A percentile compares a stretch with the other conserved stretches of the same genome.
Conservation (phyloP, 2,888 invertebrate species). For the Drosophila parthenogenetica region DNA sequence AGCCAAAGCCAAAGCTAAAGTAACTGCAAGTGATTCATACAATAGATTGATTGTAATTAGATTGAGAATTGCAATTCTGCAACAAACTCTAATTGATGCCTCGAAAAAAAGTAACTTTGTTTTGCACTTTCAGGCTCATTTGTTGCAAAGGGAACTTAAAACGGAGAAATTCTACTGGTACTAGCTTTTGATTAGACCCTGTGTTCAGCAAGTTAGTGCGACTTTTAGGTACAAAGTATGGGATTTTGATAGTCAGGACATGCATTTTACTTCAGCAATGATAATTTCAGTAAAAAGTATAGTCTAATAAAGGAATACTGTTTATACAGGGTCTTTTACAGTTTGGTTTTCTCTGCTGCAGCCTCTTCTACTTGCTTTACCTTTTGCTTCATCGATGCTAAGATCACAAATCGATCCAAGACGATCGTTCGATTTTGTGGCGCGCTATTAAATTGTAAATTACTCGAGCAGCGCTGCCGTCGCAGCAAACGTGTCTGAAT, state of each 20-base stretch:
- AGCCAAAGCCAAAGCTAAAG: slow-evolving; percentile 3
- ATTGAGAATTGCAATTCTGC: slow-evolving; percentile 21
- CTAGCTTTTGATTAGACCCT: neutral
- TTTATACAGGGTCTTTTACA: neutral
- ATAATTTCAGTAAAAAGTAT: too few relatives aligned
- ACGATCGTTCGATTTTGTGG: slow-evolving; percentile 77
- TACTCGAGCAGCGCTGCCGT: slow-evolving; percentile 72
- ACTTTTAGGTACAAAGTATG: too few relatives aligned
- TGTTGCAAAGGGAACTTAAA: neutral
- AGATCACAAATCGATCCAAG: slow-evolving; percentile 37
- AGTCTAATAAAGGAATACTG: too few relatives aligned
- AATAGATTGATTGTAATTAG: slow-evolving; percentile 4
- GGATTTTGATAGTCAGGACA: too few relatives aligned
- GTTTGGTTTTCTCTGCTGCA: neutral
- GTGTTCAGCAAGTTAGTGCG: too few relatives aligned
- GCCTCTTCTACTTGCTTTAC: neutral
- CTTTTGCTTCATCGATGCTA: slow-evolving; percentile 10
- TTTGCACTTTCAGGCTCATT: neutral
- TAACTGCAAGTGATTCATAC: slow-evolving; percentile 14
- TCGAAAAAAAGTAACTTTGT: neutral
- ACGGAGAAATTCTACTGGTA: neutral
- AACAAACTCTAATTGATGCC: slow-evolving; percentile 23
- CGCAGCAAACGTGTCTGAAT: slow-evolving; percentile 76
- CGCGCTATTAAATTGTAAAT: slow-evolving; percentile 80
- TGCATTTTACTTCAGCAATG: too few relatives aligned